A percentile compares a stretch with the other conserved stretches of the same genome.
Evolutionary conservation across 64 coral and sea anemone genomes (phyloP).

Genomic region (Montipora efflorescens): DNA sequence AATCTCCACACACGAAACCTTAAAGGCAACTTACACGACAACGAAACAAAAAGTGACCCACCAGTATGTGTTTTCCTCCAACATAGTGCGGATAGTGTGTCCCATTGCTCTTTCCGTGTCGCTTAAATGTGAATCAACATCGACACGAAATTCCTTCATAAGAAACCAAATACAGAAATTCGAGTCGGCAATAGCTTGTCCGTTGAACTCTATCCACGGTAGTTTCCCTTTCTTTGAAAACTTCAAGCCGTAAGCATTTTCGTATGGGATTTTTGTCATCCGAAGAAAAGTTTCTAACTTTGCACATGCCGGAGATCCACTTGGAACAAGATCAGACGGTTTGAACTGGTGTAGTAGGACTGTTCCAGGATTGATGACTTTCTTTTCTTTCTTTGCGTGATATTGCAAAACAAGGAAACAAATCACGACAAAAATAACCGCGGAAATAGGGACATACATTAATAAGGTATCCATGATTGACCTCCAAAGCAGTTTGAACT

Average conservation of each 20-base stretch:
- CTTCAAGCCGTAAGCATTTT: slow-evolving; percentile 14
- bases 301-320: slow-evolving; percentile 32
- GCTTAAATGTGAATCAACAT: slow-evolving; percentile 60
- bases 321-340: neutral
- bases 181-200: slow-evolving; percentile 54
- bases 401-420: neutral
- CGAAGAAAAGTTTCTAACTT: slow-evolving; percentile 72
- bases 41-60: neutral
- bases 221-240: slow-evolving; percentile 69
- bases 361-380: neutral
- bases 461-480: neutral
- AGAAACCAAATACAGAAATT: slow-evolving; percentile 66
- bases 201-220: slow-evolving; percentile 72
- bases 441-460: neutral
- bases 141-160: slow-evolving; percentile 54
- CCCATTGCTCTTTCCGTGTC: slow-evolving; percentile 35
- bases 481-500: neutral
- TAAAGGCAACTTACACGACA: neutral
- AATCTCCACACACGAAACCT: neutral
- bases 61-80: slow-evolving; percentile 76
- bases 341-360: neutral
- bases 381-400: neutral
- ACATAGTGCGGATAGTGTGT: slow-evolving; percentile 45
- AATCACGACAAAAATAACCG: neutral
- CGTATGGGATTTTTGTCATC: slow-evolving; percentile 74